Evolutionary conservation across 2,888 invertebrate genomes (phyloP), one percentile per base, ranked within the genome.

Genomic region (Amblyjoppa proteus): DNA sequence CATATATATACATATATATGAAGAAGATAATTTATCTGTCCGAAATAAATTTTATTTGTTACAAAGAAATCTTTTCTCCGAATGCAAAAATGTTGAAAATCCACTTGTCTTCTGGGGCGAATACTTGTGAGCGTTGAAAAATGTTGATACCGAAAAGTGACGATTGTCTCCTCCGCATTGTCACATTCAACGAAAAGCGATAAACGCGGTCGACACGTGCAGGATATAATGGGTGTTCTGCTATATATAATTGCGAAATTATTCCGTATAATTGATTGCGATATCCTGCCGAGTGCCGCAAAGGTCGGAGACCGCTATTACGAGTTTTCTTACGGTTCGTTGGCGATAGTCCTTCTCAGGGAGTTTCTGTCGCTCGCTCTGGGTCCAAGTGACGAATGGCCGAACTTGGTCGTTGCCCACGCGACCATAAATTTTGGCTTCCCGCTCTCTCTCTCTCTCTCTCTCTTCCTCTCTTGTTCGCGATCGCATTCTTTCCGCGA

Each of bases 271-370:
- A 85, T 85, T 85, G 82, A 82, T 79, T 41, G 79, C 75, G 70
- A 81, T 82, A 82, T 85, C 71, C 85, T 71, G 64, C 51, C 28
- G 71, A 58, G 79, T 76, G 70, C 4, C 31, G n/a, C 82, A 38
- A 41, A 70, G 74, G 70, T 74, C 69, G 69, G 69, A 64, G 28
- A 45, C 78, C 75, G 53, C 75, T 70, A 82, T 82, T 82, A 79
- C 85, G 81, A 82, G 85, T 79, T 82, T 85, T 85, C 81, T 85
- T 85, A 85, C 82, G 82, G 85, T 85, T 85, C 85, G 85, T 85
- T 82, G 85, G 75, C 77, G 82, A 85, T 75, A 70, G 74, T 79
- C 82, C 79, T 75, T 78, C 66, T 76, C 70, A 78, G 66, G 73
- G 61, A 51, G 73, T 70, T 53, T 79, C 75, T 74, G 78, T 79